phyloP scores from a whole-genome alignment of 2,797 vertebrate genomes.

The Notolepis coatsorum region DNA sequence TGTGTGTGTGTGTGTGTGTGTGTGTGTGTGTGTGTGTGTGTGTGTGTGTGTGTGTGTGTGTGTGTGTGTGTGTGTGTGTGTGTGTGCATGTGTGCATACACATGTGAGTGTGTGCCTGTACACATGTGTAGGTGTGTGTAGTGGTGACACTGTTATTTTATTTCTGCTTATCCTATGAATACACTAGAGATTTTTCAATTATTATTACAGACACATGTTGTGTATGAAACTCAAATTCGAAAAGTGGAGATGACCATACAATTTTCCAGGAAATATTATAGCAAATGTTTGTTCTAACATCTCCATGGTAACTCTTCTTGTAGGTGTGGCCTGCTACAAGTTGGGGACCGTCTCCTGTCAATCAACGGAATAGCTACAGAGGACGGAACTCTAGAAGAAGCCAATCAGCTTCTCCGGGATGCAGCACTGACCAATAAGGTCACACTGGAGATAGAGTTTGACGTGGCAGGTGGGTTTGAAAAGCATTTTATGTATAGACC shows the following conservation, averaged over 20 bases:
- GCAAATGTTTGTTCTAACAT: too few relatives aligned
- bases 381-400: slow-evolving; percentile 95
- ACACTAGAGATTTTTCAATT: too few relatives aligned
- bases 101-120: not conserved
- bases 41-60: slow-evolving; percentile 3
- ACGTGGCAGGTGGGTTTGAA: slow-evolving; percentile 89
- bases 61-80: slow-evolving; percentile 1
- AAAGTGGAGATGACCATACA: too few relatives aligned
- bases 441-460: slow-evolving; percentile 92
- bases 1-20: too few relatives aligned
- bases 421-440: slow-evolving; percentile 93
- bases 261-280: too few relatives aligned
- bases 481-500: not conserved
- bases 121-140: not conserved
- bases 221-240: too few relatives aligned
- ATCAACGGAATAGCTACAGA: slow-evolving; percentile 95
- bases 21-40: slow-evolving; percentile 12
- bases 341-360: slow-evolving; percentile 93
- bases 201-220: too few relatives aligned
- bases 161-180: too few relatives aligned
- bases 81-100: not conserved
- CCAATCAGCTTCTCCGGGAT: slow-evolving; percentile 94
- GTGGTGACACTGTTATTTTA: too few relatives aligned
- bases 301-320: slow-evolving; percentile 7
- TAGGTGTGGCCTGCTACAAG: slow-evolving; percentile 97